Evolutionary conservation across 92 coral and sea anemone genomes (phyloP), one percentile per base, ranked within the genome.

Genomic region (Umimayanthus chanpuru): DNA sequence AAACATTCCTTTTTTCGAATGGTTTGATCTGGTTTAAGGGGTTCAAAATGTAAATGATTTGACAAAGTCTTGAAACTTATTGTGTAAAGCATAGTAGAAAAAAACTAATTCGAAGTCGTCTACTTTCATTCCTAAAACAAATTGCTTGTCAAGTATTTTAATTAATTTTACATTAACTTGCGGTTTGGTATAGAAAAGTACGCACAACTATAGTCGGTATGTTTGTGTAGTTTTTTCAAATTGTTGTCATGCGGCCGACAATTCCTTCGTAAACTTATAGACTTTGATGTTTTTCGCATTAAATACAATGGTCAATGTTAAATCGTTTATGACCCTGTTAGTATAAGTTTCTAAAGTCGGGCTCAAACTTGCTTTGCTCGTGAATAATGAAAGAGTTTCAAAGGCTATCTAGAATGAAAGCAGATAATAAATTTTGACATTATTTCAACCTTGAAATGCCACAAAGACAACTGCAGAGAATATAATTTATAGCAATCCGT

Each of bases 151-250:
- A 28, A 25, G 40, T 15, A 29, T 72, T 61, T 61, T 61, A 23
- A 25, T 72, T 28, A 72, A 72, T 72, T 72, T 72, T 72, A 28
- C 76, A 72, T 32, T 72, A 72, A 72, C 9, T 72, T 72, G 76
- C 40, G 76, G 76, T 72, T 72, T 26, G n/a, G 76, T 40, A 7
- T 72, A 72, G 40, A 29, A 72, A 72, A 61, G 68, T 61, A 20
- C 26, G 68, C 68, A 61, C 6, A 61, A 23, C 11, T 32, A 18
- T 61, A 55, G 2, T 61, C 20, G 2, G 68, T 9, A 20, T 23
- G 21, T 61, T 61, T 23, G n/a, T 9, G 26, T 25, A 61, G n/a
- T 26, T 61, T 61, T 25, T 18, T 18, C 1, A 25, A 61, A 53
- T 12, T 53, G 58, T 53, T 53, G 58, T 53, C 58, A 11, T 53